Percentiles rank a stretch among this genome's conserved stretches.
Evolutionary conservation across 2,888 invertebrate species (phyloP).

Genomic region (Pasiphila rectangulata): DNA sequence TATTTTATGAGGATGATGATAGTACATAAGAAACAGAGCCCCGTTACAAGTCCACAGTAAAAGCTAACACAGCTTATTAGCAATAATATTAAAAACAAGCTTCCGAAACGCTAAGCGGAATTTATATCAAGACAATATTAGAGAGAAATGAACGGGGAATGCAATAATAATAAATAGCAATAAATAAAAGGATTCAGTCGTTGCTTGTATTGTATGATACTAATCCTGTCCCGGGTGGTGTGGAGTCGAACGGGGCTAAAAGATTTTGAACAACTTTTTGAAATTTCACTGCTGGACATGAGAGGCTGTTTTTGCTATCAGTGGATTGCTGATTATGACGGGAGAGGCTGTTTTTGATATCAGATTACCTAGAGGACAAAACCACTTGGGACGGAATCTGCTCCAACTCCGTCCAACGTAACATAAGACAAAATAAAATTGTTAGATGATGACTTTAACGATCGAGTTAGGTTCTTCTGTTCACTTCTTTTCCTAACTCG

Average conservation of each 20-base stretch:
- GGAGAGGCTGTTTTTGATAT: too few relatives aligned
- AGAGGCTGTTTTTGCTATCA: too few relatives aligned
- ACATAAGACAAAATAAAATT: too few relatives aligned
- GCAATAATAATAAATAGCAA: conserved; percentile 82
- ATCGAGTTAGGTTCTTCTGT: too few relatives aligned
- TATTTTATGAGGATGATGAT: too few relatives aligned
- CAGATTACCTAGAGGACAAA: too few relatives aligned
- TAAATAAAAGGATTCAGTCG: conserved; percentile 82
- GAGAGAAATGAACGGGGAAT: conserved; percentile 75
- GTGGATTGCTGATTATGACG: too few relatives aligned
- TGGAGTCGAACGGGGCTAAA: conserved; percentile 47
- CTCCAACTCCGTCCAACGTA: too few relatives aligned
- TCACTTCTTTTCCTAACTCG: too few relatives aligned
- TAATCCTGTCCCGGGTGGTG: conserved; percentile 58
- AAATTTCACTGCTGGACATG: too few relatives aligned
- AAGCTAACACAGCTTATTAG: conserved; percentile 61
- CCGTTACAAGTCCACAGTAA: conserved; percentile 23
- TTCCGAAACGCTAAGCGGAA: conserved; percentile 68
- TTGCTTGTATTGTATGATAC: conserved; percentile 81
- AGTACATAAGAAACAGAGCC: not conserved
- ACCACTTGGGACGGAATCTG: too few relatives aligned
- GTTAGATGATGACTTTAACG: too few relatives aligned
- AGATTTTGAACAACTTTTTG: conserved; percentile 9
- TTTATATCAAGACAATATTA: conserved; percentile 79
- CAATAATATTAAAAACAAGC: conserved; percentile 70